These are phyloP conservation scores for Bombus haemorrhoidalis DNA, from an alignment of 1,140 invertebrate genomes.

Conservation along the genomic window DNA sequence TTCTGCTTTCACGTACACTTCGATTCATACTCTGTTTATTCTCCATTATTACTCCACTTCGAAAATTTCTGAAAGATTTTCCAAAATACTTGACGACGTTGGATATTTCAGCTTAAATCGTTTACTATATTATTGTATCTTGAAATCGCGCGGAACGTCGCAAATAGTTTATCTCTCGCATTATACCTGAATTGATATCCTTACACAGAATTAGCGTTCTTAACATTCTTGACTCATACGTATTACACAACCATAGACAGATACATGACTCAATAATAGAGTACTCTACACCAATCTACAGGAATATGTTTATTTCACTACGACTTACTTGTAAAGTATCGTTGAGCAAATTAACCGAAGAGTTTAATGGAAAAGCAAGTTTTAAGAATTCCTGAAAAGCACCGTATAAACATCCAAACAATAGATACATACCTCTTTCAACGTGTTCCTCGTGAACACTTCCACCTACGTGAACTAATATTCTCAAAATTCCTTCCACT, in stretches of 20 bases:
- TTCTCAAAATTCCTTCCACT: neutral
- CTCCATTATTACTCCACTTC: neutral
- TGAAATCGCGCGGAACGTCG: neutral
- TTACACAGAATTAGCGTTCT: neutral
- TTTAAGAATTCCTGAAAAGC: too few relatives aligned
- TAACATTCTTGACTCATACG: neutral
- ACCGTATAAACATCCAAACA: neutral
- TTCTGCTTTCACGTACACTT: neutral
- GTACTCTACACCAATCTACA: neutral
- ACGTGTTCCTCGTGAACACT: neutral
- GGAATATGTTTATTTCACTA: neutral
- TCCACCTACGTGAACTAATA: neutral
- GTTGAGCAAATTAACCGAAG: neutral
- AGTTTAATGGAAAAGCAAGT: neutral
- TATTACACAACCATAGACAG: neutral
- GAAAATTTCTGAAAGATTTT: neutral
- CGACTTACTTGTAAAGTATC: neutral
- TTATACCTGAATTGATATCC: neutral
- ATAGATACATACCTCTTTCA: conserved; percentile 1
- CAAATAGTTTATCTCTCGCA: neutral
- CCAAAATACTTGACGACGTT: neutral
- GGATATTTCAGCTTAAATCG: neutral
- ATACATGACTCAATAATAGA: neutral
- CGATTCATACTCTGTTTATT: too few relatives aligned
- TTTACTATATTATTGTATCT: neutral